Base-by-base conservation (phyloP, 2,888 invertebrate genomes). In the Globia sparganii region DNA sequence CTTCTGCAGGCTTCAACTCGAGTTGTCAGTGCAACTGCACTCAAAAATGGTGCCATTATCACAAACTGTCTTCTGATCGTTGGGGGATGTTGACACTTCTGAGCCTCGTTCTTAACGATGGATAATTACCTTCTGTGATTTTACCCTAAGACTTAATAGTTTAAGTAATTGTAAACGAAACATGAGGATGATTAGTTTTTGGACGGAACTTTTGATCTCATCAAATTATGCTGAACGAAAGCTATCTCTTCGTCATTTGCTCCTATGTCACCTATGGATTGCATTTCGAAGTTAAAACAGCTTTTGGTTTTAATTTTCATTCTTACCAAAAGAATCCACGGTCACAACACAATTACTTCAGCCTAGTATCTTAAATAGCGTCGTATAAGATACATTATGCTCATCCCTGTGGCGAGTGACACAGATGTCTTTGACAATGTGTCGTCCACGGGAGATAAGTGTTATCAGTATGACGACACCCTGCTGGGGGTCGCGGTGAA, bases 401-500 rank as follows among this genome's bases (percentile, higher is more conserved):
- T 61, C 58, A 75, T 72, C 56, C 25, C 71, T n/a, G 59, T 73
- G 67, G 18, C 70, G 34, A 67, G 53, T 77, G 82, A 82, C 85
- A 83, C 71, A 74, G 68, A 83, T 70, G 80, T 85, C 80, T 82
- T 80, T 75, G 81, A 85, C 75, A 85, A 84, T 81, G 76, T 83
- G 65, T 72, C 40, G 64, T 71, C 53, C 73, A 62, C 78, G 21
- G 40, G 37, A 66, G 86, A 86, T 88, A 88, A 77, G 62, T 62
- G 73, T 64, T 88, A 88, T 88, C 87, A 75, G 80, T 73, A 76
- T 83, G 83, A 86, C 79, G 85, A 80, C 80, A 77, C 86, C 79
- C 87, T 86, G 88, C 91, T 91, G 92, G 92, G 92, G 92, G 91
- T 91, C 92, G 91, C 68, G 74, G 34, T 61, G 59, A 58, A 11